Percentiles rank a stretch among this genome's conserved stretches.
phyloP scores from a whole-genome alignment of 1,140 invertebrate species.

The Varroa destructor region DNA sequence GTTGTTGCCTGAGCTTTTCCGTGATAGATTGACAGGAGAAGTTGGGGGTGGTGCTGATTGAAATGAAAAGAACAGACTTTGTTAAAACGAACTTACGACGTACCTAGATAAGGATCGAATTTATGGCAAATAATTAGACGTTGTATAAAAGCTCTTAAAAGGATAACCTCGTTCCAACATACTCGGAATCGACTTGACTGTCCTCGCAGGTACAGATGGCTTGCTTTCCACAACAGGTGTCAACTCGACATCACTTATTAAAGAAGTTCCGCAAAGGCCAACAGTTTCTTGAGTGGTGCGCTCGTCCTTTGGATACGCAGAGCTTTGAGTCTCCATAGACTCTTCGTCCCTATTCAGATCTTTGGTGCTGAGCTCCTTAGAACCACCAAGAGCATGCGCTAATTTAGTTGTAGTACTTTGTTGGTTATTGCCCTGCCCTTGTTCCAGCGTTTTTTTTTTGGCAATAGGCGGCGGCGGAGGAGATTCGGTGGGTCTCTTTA shows the following conservation, averaged over 20 bases:
- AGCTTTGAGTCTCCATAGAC: not conserved
- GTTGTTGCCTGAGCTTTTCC: slow-evolving; percentile 10
- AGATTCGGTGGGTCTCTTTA: slow-evolving; percentile 15
- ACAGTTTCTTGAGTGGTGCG: no score
- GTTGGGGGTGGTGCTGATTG: slow-evolving; percentile 2
- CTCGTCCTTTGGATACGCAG: not conserved
- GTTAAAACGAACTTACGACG: not conserved
- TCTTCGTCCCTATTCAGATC: not conserved
- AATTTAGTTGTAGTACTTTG: no score
- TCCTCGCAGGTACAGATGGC: slow-evolving; percentile 7
- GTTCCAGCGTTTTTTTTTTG: not conserved
- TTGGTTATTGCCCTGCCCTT: no score
- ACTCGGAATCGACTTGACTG: slow-evolving; percentile 18
- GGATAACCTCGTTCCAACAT: not conserved
- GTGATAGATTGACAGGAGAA: not conserved
- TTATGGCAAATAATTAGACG: no score
- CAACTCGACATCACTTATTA: no score
- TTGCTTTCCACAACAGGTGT: not conserved
- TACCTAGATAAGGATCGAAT: no score
- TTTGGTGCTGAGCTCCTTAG: no score
- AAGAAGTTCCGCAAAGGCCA: no score
- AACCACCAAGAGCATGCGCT: no score
- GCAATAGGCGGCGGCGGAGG: not conserved
- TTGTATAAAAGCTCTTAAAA: no score
- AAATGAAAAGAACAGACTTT: not conserved